Evolutionary conservation across 2,113 vertebrate genomes (phyloP).

Genomic region (Arenaria interpres): DNA sequence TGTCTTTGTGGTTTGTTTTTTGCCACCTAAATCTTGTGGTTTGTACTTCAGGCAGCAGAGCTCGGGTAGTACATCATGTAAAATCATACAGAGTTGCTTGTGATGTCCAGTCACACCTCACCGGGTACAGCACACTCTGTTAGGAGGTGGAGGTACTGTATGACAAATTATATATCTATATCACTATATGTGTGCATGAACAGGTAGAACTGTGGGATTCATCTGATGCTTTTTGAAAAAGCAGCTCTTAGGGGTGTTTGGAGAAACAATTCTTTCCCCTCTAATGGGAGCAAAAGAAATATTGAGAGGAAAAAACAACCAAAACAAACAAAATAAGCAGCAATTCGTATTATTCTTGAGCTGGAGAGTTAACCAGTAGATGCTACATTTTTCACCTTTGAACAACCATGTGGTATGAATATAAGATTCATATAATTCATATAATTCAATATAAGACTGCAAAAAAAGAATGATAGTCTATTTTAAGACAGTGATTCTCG

Average conservation of each 20-base stretch:
- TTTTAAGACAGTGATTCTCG: not conserved
- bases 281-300: constrained; percentile 20
- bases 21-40: not conserved
- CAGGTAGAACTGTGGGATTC: constrained; percentile 15
- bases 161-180: not conserved
- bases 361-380: not conserved
- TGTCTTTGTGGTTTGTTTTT: not conserved
- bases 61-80: not conserved
- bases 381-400: not conserved
- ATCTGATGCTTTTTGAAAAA: constrained; percentile 24
- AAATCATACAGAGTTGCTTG: not conserved
- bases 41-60: not conserved
- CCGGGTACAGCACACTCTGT: not conserved
- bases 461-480: not conserved
- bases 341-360: not conserved
- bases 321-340: not conserved
- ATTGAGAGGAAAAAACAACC: not conserved
- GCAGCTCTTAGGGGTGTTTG: not conserved
- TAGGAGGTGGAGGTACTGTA: not conserved
- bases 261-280: not conserved
- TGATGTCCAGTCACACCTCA: constrained; percentile 59
- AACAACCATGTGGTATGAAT: not conserved
- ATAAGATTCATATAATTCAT: too few relatives aligned
- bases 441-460: too few relatives aligned
- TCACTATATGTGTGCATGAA: not conserved